Evolutionary conservation across 2,888 invertebrate genomes (phyloP), one percentile per base, ranked within the genome.

Genomic region (Sipha maydis): DNA sequence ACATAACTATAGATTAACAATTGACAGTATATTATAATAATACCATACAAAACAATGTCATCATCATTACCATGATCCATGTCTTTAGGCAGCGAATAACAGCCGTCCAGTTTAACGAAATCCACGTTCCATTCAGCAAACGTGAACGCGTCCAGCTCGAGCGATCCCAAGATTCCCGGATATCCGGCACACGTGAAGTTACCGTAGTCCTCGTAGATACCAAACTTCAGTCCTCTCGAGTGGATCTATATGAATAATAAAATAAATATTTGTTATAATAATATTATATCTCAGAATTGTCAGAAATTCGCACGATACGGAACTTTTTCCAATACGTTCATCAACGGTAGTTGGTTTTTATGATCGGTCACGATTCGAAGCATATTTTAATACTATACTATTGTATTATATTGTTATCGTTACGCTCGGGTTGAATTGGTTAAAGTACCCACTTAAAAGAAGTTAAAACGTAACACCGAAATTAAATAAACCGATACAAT

Each of bases 121-220:
- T 99, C 99, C 34, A 99, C 98, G 90, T 96, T 95, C 99, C 99
- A 99, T 1, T 96, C 95, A 0, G 98, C 98, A 92, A 99, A 99
- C 0, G 97, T 97, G 67, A 95, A 93, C 0, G 99, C 98, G 92
- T 99, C 99, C 91, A 94, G 94, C 91, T 96, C 95, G 91, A 97
- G 94, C 93, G 96, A 95, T 9, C 97, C 97, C 90, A 97, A 94
- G 85, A 97, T 96, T 19, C 99, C 99, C 0, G 99, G 99, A 92
- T 98, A 99, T 5, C 99, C 98, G 3, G 97, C 98, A 92, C 99
- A 99, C 0, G 99, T 99, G 92, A 96, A 97, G 91, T 97, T 97
- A 11, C 99, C 99, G 92, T 96, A 98, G 92, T 99, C 99, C 92
- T 98, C 98, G 92, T 99, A 99, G 90, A 99, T 98, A 41, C 99